phyloP scores from a whole-genome alignment of 2,113 vertebrate species.

The Pardalotus punctatus region DNA sequence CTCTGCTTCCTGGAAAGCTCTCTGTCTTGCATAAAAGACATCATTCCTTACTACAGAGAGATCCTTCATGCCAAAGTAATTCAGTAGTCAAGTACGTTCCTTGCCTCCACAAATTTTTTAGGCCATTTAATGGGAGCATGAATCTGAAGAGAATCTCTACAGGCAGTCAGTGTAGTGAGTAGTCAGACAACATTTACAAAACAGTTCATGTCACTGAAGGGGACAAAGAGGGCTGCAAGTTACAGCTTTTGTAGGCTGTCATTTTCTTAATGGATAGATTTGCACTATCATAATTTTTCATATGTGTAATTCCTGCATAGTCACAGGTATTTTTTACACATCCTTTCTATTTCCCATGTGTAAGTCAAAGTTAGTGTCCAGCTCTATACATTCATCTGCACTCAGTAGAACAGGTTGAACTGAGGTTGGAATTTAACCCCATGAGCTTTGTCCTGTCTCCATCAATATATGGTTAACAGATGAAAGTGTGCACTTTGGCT shows the following conservation, averaged over 20 bases:
- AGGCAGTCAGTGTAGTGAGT: not conserved
- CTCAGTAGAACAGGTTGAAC: not conserved
- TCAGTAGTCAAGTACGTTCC: not conserved
- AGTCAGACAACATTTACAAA: not conserved
- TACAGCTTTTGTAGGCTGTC: not conserved
- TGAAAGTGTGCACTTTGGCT: not conserved
- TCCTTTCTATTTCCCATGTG: not conserved
- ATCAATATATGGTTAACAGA: not conserved
- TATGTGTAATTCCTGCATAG: not conserved
- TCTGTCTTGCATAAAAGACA: not conserved
- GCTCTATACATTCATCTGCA: not conserved
- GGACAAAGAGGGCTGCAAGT: not conserved
- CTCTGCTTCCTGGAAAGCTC: not conserved
- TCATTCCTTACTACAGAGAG: not conserved
- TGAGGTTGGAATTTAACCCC: not conserved
- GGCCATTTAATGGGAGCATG: not conserved
- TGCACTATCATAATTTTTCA: not conserved
- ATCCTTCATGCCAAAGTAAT: not conserved
- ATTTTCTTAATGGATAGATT: not conserved
- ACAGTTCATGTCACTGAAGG: not conserved
- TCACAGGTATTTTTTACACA: not conserved
- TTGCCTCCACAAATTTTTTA: not conserved
- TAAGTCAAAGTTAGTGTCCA: not conserved
- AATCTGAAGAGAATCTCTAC: not conserved
- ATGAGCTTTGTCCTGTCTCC: not conserved